These are phyloP conservation scores for Pseudorasbora parva DNA, from an alignment of 2,113 vertebrate genomes.

Conservation along the genomic window DNA sequence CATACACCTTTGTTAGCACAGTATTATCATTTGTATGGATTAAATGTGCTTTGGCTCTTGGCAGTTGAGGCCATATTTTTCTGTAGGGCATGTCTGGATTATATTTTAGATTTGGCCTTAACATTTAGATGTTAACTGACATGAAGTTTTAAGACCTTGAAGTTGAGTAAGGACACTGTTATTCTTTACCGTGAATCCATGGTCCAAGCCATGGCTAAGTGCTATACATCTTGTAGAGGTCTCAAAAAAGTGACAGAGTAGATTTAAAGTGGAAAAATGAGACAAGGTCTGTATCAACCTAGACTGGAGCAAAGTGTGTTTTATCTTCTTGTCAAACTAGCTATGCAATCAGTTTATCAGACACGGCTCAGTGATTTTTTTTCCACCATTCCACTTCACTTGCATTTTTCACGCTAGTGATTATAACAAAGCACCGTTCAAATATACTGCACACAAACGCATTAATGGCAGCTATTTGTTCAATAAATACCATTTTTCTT, in stretches of 20 bases:
- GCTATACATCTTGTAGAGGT: constrained; percentile 7
- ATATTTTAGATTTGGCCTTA: constrained; percentile 11
- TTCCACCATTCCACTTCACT: constrained; percentile 22
- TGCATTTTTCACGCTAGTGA: constrained; percentile 28
- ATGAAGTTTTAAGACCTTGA: background rate
- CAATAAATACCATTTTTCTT: background rate
- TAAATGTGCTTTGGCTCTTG: background rate
- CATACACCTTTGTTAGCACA: background rate
- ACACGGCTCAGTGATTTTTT: constrained; percentile 22
- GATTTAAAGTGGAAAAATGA: constrained; percentile 49
- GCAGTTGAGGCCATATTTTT: background rate
- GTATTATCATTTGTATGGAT: background rate
- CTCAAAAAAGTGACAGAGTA: constrained; percentile 9
- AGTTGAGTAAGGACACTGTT: constrained; percentile 20
- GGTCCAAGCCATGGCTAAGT: background rate
- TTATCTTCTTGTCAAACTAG: constrained; percentile 51
- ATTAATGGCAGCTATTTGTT: background rate
- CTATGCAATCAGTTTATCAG: constrained; percentile 39
- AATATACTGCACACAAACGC: background rate
- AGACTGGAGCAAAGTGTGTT: constrained; percentile 39
- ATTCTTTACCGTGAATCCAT: background rate
- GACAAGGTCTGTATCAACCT: constrained; percentile 40
- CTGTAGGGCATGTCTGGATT: background rate
- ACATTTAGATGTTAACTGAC: constrained; percentile 30
- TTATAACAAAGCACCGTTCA: constrained; percentile 19